phyloP scores from a whole-genome alignment of 2,888 invertebrate genomes.

The Magallana nippona region DNA sequence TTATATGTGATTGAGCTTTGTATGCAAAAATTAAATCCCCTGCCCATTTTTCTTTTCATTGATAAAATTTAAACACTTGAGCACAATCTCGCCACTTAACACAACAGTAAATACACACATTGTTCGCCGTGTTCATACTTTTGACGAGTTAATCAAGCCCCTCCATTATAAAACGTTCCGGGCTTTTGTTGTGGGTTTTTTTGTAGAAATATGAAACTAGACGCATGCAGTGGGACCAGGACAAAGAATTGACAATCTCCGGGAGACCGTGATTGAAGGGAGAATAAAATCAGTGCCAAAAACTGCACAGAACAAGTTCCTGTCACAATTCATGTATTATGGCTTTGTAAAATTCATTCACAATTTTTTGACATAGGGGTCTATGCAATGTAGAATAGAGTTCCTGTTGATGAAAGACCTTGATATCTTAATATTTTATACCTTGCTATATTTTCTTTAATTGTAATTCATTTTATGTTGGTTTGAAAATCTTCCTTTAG shows the following conservation, averaged over 20 bases:
- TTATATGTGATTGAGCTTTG: neutral
- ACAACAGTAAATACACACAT: constrained; percentile 9
- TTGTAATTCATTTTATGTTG: no score
- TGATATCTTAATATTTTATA: no score
- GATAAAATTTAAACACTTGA: constrained; percentile 22
- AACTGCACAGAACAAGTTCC: neutral
- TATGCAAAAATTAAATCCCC: neutral
- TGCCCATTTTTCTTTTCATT: constrained; percentile 26
- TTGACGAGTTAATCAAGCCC: constrained; percentile 15
- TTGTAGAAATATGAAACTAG: neutral
- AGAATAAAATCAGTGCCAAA: neutral
- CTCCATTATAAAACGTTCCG: neutral
- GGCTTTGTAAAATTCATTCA: neutral
- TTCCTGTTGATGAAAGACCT: no score
- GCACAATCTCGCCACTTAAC: neutral
- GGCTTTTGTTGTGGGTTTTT: neutral
- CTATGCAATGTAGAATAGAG: no score
- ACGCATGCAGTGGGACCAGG: neutral
- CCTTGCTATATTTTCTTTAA: no score
- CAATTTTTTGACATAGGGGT: neutral
- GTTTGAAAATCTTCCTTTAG: no score
- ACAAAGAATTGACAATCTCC: neutral
- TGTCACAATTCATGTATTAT: neutral
- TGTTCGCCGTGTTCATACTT: neutral
- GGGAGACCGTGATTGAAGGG: neutral